Evolutionary conservation across 2,113 vertebrate genomes (phyloP).

Genomic region (Bagarius yarrelli): DNA sequence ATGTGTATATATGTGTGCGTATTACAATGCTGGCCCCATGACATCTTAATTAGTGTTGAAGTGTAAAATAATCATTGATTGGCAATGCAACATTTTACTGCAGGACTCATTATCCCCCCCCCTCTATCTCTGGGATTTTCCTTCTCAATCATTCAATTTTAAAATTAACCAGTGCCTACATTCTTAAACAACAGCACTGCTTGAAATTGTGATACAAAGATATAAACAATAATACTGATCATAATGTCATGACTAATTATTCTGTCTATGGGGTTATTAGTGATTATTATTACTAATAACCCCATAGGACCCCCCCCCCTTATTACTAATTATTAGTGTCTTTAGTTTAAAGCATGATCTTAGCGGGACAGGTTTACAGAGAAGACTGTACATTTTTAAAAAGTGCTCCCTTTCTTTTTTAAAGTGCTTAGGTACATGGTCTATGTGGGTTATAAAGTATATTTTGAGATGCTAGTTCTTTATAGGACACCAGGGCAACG

Average conservation of each 20-base stretch:
- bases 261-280: neutral
- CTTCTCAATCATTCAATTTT: constrained; percentile 37
- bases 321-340: too few relatives aligned
- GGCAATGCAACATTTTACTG: constrained; percentile 49
- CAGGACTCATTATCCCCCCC: constrained; percentile 44
- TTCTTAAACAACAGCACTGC: constrained; percentile 19
- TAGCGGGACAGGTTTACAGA: too few relatives aligned
- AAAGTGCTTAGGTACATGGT: too few relatives aligned
- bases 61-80: constrained; percentile 63
- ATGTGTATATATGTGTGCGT: constrained; percentile 26
- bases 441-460: too few relatives aligned
- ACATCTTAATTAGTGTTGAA: constrained; percentile 69
- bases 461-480: too few relatives aligned
- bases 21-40: constrained; percentile 48
- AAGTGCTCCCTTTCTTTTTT: too few relatives aligned
- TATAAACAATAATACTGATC: neutral
- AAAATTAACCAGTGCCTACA: constrained; percentile 45
- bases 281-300: too few relatives aligned
- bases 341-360: too few relatives aligned
- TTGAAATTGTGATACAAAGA: neutral
- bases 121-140: constrained; percentile 17
- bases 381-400: too few relatives aligned
- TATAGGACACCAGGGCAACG: too few relatives aligned
- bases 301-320: too few relatives aligned
- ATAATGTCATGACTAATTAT: constrained; percentile 17